These are phyloP conservation scores for Buphagus erythrorhynchus DNA, from an alignment of 2,797 vertebrate genomes.

Conservation along the genomic window DNA sequence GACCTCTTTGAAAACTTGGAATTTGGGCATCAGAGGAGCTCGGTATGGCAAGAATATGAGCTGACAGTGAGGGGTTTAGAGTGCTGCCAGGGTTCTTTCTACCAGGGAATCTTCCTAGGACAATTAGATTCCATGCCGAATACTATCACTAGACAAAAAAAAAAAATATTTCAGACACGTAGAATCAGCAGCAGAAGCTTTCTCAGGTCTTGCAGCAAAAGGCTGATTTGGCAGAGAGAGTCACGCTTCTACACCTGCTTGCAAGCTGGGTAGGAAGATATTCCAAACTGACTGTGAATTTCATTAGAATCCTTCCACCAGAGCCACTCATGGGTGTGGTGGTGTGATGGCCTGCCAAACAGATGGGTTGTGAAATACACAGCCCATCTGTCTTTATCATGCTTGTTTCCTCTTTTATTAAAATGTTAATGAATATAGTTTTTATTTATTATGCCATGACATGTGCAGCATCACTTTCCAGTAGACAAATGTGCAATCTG, in stretches of 20 bases:
- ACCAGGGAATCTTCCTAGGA: background rate
- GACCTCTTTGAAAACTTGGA: slow-evolving; percentile 1
- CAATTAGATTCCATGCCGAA: background rate
- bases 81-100: background rate
- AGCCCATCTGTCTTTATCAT: slow-evolving; percentile 79
- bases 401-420: slow-evolving; percentile 80
- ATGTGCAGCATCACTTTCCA: slow-evolving; percentile 71
- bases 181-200: background rate
- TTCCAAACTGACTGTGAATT: slow-evolving; percentile 39
- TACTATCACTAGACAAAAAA: background rate
- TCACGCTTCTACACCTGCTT: slow-evolving; percentile 51
- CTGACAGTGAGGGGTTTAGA: background rate
- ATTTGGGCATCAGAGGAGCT: background rate
- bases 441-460: slow-evolving; percentile 78
- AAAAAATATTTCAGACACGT: background rate
- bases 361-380: slow-evolving; percentile 73
- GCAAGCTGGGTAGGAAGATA: slow-evolving; percentile 37
- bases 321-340: slow-evolving; percentile 67
- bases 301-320: slow-evolving; percentile 60
- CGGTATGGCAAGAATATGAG: background rate
- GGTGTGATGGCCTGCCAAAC: slow-evolving; percentile 65
- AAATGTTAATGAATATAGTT: slow-evolving; percentile 81
- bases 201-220: slow-evolving; percentile 10
- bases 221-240: slow-evolving; percentile 42
- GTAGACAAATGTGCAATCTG: slow-evolving; percentile 67